Base-by-base conservation (phyloP, 2,888 invertebrate species). In the Microctonus hyperodae region DNA sequence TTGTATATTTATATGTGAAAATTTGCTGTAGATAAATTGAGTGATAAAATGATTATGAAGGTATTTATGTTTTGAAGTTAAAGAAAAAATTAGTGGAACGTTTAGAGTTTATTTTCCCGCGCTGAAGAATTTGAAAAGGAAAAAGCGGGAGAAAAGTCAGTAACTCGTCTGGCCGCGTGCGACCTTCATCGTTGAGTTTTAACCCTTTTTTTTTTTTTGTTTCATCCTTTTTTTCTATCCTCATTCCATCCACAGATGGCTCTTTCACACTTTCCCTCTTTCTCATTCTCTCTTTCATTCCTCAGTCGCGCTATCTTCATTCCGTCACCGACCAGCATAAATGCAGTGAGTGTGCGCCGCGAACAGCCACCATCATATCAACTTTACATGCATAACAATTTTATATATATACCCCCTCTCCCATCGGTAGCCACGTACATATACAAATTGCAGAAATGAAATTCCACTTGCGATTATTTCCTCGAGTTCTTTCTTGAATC, bases 401-500 rank as follows among this genome's bases (percentile, higher is more conserved):
- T n/a, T 23, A 9, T 37, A n/a, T 35, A 16, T 10, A 22, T 33
- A 57, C 20, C 31, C 22, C 37, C 28, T 37, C 44, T 48, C 55
- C 16, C 11, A 40, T 61, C 28, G 63, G 16, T 28, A 65, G 31
- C 50, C 23, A 16, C 23, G 51, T 50, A 50, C 67, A 56, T 23
- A 58, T 60, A 67, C 50, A 50, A 10, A 3, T 50, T 22, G 48
- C 11, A 35, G 16, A 35, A 40, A 28, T 13, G 10, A 23, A 60
- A 59, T 55, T 65, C 68, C 69, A 69, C 70, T 72, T 77, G 74
- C 79, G 81, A 77, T 78, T 80, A 80, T 78, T 82, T 82, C 83
- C 82, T 83, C 82, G 77, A n/a, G 79, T 79, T 82, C 81, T 82
- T 83, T 83, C 82, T 83, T 82, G 79, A 73, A 73, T 73, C 69